Base-by-base conservation (phyloP, 2,113 vertebrate species). In the Rhineura floridana region DNA sequence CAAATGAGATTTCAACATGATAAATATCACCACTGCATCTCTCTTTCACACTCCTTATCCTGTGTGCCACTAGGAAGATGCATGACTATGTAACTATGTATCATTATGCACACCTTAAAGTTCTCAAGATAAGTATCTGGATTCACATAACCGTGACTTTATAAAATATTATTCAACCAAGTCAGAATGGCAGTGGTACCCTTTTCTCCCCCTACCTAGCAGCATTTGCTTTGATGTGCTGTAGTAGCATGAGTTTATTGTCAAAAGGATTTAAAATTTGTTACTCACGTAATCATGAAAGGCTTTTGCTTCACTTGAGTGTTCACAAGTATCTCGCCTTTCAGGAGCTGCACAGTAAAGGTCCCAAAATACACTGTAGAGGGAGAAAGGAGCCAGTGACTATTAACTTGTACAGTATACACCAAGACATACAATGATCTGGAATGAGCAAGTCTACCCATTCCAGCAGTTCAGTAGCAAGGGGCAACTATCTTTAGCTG, bases 241-340 rank as follows among this genome's bases (percentile, higher is more conserved):
- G 13, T 90, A 92, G 90, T 89, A 93, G 89, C 91, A 21, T 25
- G 88, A 96, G 95, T 91, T 92, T 95, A 97, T 96, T 93, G 95
- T 93, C 84, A 67, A 91, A 87, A 94, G 93, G 94, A 97, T 95
- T 91, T 96, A 94, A 96, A 96, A 95, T 92, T 87, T 92, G 94
- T 95, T 97, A 99, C 99, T 99, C 98, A 99, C 99, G 13, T 99
- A 99, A 97, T 99, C 99, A 96, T 99, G 99, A 97, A 99, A 99
- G 96, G 99, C 99, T 97, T 99, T 99, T 17, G 99, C 99, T 98
- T 99, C 99, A 88, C 99, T 99, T 92, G 99, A 99, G 96, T 99
- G 99, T 97, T 99, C 99, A 97, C 99, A 99, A 96, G 99, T 98
- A 96, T 99, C 99, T 97, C 99, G 96, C 95, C 99, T 98, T 97